Evolutionary conservation across 2,797 vertebrate species (phyloP).

Genomic region (Columba guinea): DNA sequence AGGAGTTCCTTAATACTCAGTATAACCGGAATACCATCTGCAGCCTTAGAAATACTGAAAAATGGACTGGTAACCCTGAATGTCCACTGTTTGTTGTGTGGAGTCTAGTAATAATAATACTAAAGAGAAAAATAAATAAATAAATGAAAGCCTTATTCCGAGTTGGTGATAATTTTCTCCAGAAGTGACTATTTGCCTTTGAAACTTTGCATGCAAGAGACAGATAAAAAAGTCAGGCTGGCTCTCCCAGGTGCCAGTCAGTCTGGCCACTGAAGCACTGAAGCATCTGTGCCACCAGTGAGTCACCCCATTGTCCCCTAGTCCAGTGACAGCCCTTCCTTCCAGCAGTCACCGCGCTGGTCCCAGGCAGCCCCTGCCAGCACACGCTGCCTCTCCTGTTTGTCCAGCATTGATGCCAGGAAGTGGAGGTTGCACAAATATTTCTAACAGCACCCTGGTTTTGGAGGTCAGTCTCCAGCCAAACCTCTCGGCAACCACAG

Average conservation of each 20-base stretch:
- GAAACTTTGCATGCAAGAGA: neutral
- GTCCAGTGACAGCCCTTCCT: neutral
- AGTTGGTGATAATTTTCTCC: conserved; percentile 22
- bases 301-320: neutral
- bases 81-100: conserved; percentile 21
- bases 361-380: neutral
- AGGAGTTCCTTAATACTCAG: neutral
- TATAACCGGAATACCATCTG: conserved; percentile 22
- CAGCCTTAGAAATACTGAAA: conserved; percentile 45
- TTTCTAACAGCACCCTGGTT: neutral
- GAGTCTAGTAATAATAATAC: conserved; percentile 27
- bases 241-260: neutral
- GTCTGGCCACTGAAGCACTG: neutral
- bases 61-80: conserved; percentile 1
- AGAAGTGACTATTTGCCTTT: neutral
- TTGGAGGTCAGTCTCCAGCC: neutral
- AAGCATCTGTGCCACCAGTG: neutral
- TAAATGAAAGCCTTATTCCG: neutral
- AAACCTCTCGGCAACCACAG: neutral
- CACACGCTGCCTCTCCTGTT: neutral
- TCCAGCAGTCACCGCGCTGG: rapidly evolving
- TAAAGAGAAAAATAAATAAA: neutral
- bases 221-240: neutral
- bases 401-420: neutral
- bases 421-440: neutral